Base-by-base conservation (phyloP, 2,113 vertebrate genomes). In the Pithys albifrons region DNA sequence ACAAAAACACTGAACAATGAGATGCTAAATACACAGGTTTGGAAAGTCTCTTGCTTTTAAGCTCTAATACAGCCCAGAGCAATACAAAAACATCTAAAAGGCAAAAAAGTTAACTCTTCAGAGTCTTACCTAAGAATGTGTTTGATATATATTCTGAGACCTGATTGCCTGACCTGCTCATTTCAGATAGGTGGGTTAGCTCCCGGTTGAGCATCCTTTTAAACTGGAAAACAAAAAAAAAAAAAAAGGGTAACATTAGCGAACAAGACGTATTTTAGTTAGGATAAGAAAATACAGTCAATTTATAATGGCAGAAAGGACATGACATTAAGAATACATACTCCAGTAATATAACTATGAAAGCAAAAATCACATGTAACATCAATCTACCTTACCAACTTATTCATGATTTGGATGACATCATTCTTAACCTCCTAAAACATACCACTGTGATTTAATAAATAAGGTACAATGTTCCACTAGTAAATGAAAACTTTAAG, bases 171-270 rank as follows among this genome's bases (percentile, higher is more conserved):
- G 99, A 99, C 49, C 99, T 98, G 97, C 99, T 99, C 99, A 99
- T 99, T 98, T 99, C 99, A 73, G 99, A 99, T 55, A 99, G 98
- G 95, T 99, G 99, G 85, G 98, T 99, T 77, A 99, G 98, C 96
- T 99, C 99, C 92, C 99, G 98, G 96, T 99, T 99, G 89, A 99
- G 98, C 99, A 99, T 99, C 97, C 99, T 99, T 97, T 99, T 99
- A 97, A 99, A 99, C 99, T 99, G 97, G 52, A 98, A 98, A 97
- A 93, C 33, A 88, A 93, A 95, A 73, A 6, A 67, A 87, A 65
- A 59, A 7, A 59, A 14, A 27, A 74, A 55, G 70, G 7, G 0
- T 16, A 23, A 69, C 45, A 31, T 96, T 83, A 94, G 62, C 7
- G 4, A 72, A 37, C n/a, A 84, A 80, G 35, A 79, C 20, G 23